A percentile compares a stretch with the other conserved stretches of the same genome.
These are phyloP conservation scores for Ariolimax columbianus DNA, from an alignment of 2,888 invertebrate genomes.

Conservation along the genomic window DNA sequence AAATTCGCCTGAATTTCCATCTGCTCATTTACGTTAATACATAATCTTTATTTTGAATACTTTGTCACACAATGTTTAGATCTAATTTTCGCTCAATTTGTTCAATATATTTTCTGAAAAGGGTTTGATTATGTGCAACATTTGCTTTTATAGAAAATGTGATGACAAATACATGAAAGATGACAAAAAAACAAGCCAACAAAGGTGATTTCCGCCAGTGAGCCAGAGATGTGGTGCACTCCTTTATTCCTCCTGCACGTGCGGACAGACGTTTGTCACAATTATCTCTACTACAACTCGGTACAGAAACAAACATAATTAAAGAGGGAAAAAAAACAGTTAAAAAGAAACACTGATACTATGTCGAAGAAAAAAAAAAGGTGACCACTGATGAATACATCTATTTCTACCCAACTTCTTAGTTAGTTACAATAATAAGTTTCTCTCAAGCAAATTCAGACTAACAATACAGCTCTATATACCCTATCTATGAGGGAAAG, in stretches of 20 bases:
- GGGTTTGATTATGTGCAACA: too few species aligned
- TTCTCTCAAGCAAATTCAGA: constrained; percentile 50
- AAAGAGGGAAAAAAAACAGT: constrained; percentile 12
- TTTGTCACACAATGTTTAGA: too few species aligned
- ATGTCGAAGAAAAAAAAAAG: constrained; percentile 25
- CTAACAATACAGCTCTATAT: constrained; percentile 47
- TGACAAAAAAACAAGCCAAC: background rate
- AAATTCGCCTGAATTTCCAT: too few species aligned
- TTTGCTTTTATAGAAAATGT: too few species aligned
- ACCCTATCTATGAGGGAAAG: constrained; percentile 48
- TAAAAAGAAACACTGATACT: constrained; percentile 44
- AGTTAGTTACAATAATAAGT: constrained; percentile 34
- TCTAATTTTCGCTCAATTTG: too few species aligned
- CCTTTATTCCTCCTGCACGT: constrained; percentile 48
- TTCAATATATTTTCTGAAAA: too few species aligned
- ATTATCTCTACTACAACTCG: constrained; percentile 49
- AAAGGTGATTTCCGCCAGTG: constrained; percentile 28
- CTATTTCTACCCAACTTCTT: constrained; percentile 44
- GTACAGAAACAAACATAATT: constrained; percentile 36
- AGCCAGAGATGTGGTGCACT: constrained; percentile 46
- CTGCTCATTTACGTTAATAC: too few species aligned
- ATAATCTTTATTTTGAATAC: too few species aligned
- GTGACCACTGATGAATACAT: constrained; percentile 45
- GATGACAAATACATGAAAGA: too few species aligned
- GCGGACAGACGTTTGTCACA: constrained; percentile 49